These are phyloP conservation scores for Ceratitis capitata DNA, from an alignment of 1,140 invertebrate species.

Conservation along the genomic window DNA sequence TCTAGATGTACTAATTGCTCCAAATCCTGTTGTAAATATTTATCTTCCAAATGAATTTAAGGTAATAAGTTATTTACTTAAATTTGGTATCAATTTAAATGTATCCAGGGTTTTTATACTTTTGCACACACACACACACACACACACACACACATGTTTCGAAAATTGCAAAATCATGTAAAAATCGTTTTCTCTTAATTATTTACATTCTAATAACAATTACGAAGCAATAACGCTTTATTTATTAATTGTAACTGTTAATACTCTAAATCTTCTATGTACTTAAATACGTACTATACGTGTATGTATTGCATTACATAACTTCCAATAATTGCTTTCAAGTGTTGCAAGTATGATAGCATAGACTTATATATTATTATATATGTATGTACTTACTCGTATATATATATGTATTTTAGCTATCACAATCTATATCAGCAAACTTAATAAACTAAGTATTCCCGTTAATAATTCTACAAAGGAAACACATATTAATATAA, in stretches of 20 bases:
- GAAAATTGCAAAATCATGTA: background rate
- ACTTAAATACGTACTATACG: background rate
- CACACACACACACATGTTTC: background rate
- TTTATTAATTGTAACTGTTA: background rate
- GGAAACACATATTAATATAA: background rate
- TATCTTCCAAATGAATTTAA: background rate
- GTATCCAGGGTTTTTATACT: background rate
- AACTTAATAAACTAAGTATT: background rate
- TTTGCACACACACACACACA: too few relatives aligned
- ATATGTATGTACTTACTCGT: background rate
- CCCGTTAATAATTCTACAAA: too few relatives aligned
- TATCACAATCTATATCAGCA: background rate
- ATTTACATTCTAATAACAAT: background rate
- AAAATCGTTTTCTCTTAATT: background rate
- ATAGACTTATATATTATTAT: too few relatives aligned
- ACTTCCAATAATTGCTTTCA: background rate
- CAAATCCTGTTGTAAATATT: background rate
- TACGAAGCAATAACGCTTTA: background rate
- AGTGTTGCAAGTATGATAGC: background rate
- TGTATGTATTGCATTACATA: too few relatives aligned
- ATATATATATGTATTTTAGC: background rate
- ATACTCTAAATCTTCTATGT: background rate
- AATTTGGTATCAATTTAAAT: background rate
- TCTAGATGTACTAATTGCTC: too few relatives aligned
- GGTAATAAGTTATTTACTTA: too few relatives aligned